Conservation (phyloP, 2,113 vertebrate genomes). For the Megaceryle maxima region DNA sequence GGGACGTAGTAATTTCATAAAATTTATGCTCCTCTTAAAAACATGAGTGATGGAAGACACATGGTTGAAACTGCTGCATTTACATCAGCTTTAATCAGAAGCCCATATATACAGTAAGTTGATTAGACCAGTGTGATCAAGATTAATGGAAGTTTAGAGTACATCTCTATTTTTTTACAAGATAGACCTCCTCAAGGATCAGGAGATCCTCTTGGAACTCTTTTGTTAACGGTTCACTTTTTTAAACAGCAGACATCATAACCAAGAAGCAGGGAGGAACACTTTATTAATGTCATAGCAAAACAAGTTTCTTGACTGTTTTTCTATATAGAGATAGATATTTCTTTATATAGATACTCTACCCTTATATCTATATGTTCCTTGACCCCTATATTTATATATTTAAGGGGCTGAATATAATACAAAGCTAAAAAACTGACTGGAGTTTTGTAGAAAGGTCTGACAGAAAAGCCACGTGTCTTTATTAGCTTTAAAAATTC, state of each 20-base stretch:
- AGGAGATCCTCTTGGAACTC: not conserved
- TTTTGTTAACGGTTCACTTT: not conserved
- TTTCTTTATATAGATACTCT: too few species aligned
- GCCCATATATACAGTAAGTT: not conserved
- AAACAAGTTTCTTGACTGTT: not conserved
- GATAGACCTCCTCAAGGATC: not conserved
- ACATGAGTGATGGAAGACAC: not conserved
- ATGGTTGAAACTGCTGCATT: not conserved
- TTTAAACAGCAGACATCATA: not conserved
- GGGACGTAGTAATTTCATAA: not conserved
- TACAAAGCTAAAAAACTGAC: not conserved
- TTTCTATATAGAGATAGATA: not conserved
- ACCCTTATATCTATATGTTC: not conserved
- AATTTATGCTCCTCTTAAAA: not conserved
- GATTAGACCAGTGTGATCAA: not conserved
- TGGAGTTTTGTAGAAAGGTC: not conserved
- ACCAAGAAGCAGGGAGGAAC: not conserved
- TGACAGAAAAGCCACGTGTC: not conserved
- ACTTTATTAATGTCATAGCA: not conserved
- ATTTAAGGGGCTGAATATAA: not conserved
- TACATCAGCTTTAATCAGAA: not conserved
- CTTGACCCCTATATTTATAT: not conserved
- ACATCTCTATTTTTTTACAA: not conserved
- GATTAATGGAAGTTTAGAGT: not conserved
- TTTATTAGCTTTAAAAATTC: not conserved